Percentiles rank a stretch among this genome's conserved stretches.
These are phyloP conservation scores for Drosophila paracracens DNA, from an alignment of 2,888 invertebrate species.

Conservation along the genomic window DNA sequence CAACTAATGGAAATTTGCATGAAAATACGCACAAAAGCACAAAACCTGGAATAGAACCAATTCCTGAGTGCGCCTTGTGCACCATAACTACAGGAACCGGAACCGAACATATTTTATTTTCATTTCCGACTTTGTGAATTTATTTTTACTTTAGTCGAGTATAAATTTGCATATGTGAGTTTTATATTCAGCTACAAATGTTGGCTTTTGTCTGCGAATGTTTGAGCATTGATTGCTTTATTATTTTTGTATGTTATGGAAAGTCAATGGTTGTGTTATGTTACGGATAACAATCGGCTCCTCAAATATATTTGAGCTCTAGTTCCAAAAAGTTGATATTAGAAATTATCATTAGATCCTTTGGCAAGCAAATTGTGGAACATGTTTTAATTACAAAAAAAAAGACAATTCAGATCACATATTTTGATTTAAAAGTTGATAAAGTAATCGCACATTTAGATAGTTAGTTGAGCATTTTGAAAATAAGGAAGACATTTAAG, in stretches of 20 bases:
- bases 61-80: slow-evolving; percentile 29
- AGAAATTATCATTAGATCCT: slow-evolving; percentile 42
- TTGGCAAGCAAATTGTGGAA: slow-evolving; percentile 28
- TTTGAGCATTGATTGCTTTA: slow-evolving; percentile 3
- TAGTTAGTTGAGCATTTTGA: neutral
- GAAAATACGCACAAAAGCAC: slow-evolving; percentile 69
- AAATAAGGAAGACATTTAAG: neutral
- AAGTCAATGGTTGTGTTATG: slow-evolving; percentile 35
- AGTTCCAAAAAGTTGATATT: neutral
- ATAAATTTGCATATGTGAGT: slow-evolving; percentile 51
- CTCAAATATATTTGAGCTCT: slow-evolving; percentile 18
- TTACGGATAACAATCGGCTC: slow-evolving; percentile 42
- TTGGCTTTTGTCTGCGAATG: slow-evolving; percentile 49
- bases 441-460: neutral
- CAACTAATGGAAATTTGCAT: slow-evolving; percentile 62
- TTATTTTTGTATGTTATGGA: neutral
- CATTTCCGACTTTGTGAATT: slow-evolving; percentile 22
- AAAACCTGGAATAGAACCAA: slow-evolving; percentile 40
- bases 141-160: slow-evolving; percentile 10
- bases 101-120: slow-evolving; percentile 28
- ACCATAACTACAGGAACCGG: neutral
- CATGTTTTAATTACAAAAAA: slow-evolving; percentile 41
- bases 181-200: slow-evolving; percentile 45
- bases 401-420: neutral
- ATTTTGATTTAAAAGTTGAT: slow-evolving; percentile 14